Conservation (phyloP, 1,140 invertebrate species). For the Procambarus virginalis region DNA sequence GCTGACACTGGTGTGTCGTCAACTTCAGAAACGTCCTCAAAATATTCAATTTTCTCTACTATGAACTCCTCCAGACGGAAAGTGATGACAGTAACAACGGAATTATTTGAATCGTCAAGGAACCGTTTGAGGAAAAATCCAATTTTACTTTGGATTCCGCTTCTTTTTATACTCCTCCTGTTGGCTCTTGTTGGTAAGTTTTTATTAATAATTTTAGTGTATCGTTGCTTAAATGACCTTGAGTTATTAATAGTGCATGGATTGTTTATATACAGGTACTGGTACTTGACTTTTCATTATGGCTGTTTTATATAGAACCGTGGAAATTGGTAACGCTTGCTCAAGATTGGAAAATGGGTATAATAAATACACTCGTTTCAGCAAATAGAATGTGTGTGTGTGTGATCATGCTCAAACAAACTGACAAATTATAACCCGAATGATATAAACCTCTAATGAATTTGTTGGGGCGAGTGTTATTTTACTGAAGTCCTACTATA, state of each 20-base stretch:
- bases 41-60: conserved; percentile 20
- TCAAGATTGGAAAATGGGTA: background rate
- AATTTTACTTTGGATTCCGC: conserved; percentile 44
- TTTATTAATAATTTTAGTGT: background rate
- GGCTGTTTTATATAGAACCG: background rate
- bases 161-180: conserved; percentile 23
- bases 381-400: too few relatives aligned
- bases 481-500: too few relatives aligned
- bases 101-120: background rate
- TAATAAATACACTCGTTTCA: too few relatives aligned
- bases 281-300: background rate
- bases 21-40: conserved; percentile 7
- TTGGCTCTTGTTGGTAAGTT: conserved; percentile 43
- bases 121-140: conserved; percentile 37
- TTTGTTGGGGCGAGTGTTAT: too few relatives aligned
- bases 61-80: conserved; percentile 7
- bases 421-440: too few relatives aligned
- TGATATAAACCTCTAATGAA: too few relatives aligned
- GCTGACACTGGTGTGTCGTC: background rate
- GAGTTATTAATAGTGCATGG: background rate
- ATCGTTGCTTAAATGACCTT: too few relatives aligned
- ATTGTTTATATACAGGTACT: background rate
- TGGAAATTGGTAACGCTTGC: background rate
- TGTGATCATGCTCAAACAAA: too few relatives aligned
- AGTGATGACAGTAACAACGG: background rate